Evolutionary conservation across 2,113 vertebrate genomes (phyloP).

Genomic region (Aspiorhynchus laticeps): DNA sequence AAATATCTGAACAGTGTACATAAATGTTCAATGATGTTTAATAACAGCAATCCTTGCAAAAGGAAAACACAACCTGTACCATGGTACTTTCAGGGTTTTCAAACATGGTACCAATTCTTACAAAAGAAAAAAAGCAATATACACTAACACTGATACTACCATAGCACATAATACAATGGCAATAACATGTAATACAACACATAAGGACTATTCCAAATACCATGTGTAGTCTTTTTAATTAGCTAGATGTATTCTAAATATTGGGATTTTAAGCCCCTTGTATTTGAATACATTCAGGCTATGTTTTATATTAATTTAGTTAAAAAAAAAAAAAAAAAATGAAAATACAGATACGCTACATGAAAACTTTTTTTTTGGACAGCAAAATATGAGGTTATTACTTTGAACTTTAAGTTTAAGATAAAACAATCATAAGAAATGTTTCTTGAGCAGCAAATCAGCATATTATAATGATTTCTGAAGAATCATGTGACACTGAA

Average conservation of each 20-base stretch:
- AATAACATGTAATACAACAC: not conserved
- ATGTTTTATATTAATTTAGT: no score
- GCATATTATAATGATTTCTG: not conserved
- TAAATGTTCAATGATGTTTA: not conserved
- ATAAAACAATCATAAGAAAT: not conserved
- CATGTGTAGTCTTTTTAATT: not conserved
- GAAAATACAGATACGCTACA: no score
- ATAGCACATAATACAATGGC: not conserved
- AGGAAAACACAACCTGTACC: not conserved
- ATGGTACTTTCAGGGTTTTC: not conserved
- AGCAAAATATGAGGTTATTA: not conserved
- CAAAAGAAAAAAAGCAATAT: not conserved
- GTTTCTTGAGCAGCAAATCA: not conserved
- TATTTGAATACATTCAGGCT: no score
- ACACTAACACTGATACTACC: not conserved
- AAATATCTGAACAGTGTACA: not conserved
- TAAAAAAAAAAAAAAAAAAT: no score
- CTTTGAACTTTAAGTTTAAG: not conserved
- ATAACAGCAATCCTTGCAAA: not conserved
- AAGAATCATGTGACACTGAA: not conserved
- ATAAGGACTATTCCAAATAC: not conserved
- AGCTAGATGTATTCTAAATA: no score
- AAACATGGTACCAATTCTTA: no score
- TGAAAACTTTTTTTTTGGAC: not conserved
- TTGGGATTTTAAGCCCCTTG: no score